Base-by-base conservation (phyloP, 1,140 invertebrate genomes). In the Lepidurus couesii region DNA sequence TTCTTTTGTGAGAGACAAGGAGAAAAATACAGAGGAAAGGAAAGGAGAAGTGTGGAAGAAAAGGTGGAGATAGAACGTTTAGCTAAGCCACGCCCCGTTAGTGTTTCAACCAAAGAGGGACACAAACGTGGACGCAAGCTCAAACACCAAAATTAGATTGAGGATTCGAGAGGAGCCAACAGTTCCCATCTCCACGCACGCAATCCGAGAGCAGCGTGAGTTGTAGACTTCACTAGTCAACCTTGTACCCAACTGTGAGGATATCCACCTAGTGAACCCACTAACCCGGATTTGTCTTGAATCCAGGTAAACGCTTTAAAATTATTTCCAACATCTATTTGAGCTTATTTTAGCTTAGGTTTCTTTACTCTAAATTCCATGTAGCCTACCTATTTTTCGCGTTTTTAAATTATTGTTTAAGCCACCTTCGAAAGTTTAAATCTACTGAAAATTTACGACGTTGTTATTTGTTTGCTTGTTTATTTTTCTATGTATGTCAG, bases 81-180 rank as follows among this genome's bases (percentile, higher is more conserved):
- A 65, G 53, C 53, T 13, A 65, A 65, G 53, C 5, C 53, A 65
- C 53, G 53, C 53, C 53, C 53, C 16, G 53, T 65, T 65, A 34
- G n/a, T 65, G 53, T 65, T 65, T 65, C n/a, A 21, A n/a, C 53
- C 53, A 13, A 21, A 65, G 21, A 65, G 16, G 53, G 53, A 65
- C n/a, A 65, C 53, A 65, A 65, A 65, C 53, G 53, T 21, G 53
- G 53, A 65, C 53, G 53, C 53, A 65, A 65, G 53, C 53, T 65
- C 53, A 21, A 65, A 65, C 21, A 65, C 53, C 53, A 65, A 65
- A 65, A 65, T 65, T 65, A 65, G 53, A 65, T 65, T 65, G 53
- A 65, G 53, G 53, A 65, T 65, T 65, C 53, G 21, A 65, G 53
- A 65, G 13, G 34, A 34, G 13, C 53, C 6, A 65, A 65, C 53